A percentile compares a stretch with the other conserved stretches of the same genome.
Evolutionary conservation across 2,113 vertebrate species (phyloP).

Genomic region (Tetraodon nigroviridis): DNA sequence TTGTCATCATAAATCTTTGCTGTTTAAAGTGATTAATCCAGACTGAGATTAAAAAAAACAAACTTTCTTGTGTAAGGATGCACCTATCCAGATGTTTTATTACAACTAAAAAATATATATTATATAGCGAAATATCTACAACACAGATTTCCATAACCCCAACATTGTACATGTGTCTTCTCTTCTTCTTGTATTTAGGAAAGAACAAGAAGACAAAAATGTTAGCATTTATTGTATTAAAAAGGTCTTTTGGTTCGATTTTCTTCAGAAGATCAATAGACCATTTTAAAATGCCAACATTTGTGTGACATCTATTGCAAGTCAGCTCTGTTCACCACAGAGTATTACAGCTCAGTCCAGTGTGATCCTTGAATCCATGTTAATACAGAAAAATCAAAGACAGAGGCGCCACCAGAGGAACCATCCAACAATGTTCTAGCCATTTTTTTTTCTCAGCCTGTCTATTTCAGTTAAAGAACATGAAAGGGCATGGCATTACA

Average conservation of each 20-base stretch:
- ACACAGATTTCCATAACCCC: background rate
- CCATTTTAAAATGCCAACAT: slow-evolving; percentile 51
- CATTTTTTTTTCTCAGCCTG: slow-evolving; percentile 43
- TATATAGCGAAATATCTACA: slow-evolving; percentile 19
- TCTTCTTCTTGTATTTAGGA: background rate
- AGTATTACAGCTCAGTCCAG: slow-evolving; percentile 51
- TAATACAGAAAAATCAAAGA: slow-evolving; percentile 59
- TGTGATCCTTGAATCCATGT: slow-evolving; percentile 53
- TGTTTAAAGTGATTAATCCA: background rate
- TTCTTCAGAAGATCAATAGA: slow-evolving; percentile 40
- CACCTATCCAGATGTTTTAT: slow-evolving; percentile 17
- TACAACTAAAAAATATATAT: no score
- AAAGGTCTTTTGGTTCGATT: slow-evolving; percentile 37
- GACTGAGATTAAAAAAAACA: background rate
- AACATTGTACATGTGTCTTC: background rate
- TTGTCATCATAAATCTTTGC: background rate
- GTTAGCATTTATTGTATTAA: background rate
- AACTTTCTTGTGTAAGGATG: slow-evolving; percentile 16
- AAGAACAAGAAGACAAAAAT: background rate
- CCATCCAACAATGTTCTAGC: slow-evolving; percentile 25
- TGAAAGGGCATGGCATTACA: slow-evolving; percentile 19
- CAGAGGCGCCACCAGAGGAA: slow-evolving; percentile 45
- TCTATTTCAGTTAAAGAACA: slow-evolving; percentile 41
- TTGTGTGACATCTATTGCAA: slow-evolving; percentile 43
- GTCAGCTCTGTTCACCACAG: slow-evolving; percentile 40